phyloP scores from a whole-genome alignment of 2,888 invertebrate species.

The Tetragnatha montana region DNA sequence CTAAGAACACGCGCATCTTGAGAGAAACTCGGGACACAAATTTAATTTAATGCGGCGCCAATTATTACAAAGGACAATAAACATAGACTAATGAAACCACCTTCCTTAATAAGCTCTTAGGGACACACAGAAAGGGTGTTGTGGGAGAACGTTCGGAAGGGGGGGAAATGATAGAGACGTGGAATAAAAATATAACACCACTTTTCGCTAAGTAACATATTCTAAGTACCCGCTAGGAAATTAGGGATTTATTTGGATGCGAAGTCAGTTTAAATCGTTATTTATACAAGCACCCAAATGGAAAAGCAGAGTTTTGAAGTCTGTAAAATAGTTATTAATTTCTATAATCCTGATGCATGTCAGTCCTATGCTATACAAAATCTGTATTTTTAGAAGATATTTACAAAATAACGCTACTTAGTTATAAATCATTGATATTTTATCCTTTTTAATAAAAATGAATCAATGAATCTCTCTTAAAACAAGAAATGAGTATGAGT shows the following conservation, averaged over 20 bases:
- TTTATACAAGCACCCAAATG: too few species aligned
- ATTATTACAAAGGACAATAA: background rate
- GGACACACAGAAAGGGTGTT: background rate
- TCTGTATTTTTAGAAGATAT: too few species aligned
- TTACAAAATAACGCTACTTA: too few species aligned
- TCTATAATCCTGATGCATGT: too few species aligned
- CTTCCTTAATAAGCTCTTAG: background rate
- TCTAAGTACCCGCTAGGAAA: background rate
- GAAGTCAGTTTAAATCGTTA: too few species aligned
- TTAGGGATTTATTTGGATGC: background rate
- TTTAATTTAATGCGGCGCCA: background rate
- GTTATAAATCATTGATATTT: too few species aligned
- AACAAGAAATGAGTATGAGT: too few species aligned
- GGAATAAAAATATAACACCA: background rate
- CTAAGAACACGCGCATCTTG: background rate
- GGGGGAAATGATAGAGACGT: background rate
- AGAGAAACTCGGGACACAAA: background rate
- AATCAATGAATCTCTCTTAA: too few species aligned
- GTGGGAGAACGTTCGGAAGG: background rate
- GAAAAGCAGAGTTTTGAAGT: too few species aligned
- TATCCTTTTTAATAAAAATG: too few species aligned
- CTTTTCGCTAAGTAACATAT: background rate
- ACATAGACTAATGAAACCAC: background rate
- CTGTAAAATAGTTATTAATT: too few species aligned
- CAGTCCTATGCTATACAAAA: too few species aligned